Conservation (phyloP, 2,113 vertebrate genomes). For the Accipiter cooperii region DNA sequence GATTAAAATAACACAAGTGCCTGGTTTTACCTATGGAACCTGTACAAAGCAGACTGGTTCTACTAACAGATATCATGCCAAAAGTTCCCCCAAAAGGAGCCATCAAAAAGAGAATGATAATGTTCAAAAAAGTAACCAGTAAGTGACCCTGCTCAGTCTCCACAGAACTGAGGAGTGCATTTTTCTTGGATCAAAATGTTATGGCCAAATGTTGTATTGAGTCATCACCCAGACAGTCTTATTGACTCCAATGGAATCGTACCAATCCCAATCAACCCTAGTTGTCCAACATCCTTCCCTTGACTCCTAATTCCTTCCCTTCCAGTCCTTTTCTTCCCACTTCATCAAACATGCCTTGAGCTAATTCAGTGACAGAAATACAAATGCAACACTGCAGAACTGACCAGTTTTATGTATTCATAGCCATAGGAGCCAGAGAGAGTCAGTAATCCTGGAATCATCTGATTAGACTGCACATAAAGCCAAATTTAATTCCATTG, state of each 20-base stretch:
- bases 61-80: not conserved
- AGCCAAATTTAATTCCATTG: slow-evolving; percentile 13
- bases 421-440: not conserved
- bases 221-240: not conserved
- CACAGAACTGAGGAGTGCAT: not conserved
- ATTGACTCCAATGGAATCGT: not conserved
- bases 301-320: not conserved
- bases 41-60: not conserved
- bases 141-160: not conserved
- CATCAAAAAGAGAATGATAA: not conserved
- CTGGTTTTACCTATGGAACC: not conserved
- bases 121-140: not conserved
- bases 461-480: not conserved
- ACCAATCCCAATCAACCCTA: not conserved
- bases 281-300: not conserved
- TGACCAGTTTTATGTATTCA: not conserved
- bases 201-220: not conserved
- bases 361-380: not conserved
- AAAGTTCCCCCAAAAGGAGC: not conserved
- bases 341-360: not conserved
- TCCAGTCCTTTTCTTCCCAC: not conserved
- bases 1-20: not conserved
- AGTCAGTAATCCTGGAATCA: slow-evolving; percentile 1
- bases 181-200: not conserved
- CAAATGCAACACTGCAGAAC: not conserved